These are phyloP conservation scores for Elysia crispata DNA, from an alignment of 2,888 invertebrate genomes.

Conservation along the genomic window DNA sequence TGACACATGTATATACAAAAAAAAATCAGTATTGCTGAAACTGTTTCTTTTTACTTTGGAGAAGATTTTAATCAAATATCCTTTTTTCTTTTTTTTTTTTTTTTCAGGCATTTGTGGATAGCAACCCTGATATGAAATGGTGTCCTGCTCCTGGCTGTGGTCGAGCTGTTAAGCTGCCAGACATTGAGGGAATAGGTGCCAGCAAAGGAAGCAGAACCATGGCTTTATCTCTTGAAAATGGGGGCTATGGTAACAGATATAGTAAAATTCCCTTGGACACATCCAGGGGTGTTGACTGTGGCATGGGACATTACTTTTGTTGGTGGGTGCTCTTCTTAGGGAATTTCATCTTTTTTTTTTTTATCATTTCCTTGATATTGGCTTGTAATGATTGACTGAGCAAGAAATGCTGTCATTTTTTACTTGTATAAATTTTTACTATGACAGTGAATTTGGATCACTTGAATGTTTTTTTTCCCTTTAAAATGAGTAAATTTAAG, in stretches of 20 bases:
- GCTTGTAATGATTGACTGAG: neutral
- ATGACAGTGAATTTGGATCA: no score
- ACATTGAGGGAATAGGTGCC: constrained; percentile 66
- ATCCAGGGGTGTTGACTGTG: constrained; percentile 83
- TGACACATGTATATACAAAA: no score
- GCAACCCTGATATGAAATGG: constrained; percentile 85
- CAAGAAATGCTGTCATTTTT: neutral
- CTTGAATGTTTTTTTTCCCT: no score
- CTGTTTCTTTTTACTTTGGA: no score
- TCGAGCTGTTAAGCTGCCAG: constrained; percentile 83
- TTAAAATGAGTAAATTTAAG: no score
- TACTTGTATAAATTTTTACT: no score
- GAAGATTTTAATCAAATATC: no score
- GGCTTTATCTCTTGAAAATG: no score
- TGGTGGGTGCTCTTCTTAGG: no score
- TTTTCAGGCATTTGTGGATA: constrained; percentile 83
- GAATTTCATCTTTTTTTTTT: no score
- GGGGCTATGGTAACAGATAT: constrained; percentile 39
- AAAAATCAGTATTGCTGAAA: no score
- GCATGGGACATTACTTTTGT: constrained; percentile 70
- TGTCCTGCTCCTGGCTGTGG: constrained; percentile 85
- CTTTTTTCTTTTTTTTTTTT: no score
- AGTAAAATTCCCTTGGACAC: constrained; percentile 68
- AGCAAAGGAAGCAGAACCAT: constrained; percentile 18
- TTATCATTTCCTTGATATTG: neutral